These are phyloP conservation scores for Capreolus pygargus DNA, from an alignment of 2,113 vertebrate species.

Conservation along the genomic window DNA sequence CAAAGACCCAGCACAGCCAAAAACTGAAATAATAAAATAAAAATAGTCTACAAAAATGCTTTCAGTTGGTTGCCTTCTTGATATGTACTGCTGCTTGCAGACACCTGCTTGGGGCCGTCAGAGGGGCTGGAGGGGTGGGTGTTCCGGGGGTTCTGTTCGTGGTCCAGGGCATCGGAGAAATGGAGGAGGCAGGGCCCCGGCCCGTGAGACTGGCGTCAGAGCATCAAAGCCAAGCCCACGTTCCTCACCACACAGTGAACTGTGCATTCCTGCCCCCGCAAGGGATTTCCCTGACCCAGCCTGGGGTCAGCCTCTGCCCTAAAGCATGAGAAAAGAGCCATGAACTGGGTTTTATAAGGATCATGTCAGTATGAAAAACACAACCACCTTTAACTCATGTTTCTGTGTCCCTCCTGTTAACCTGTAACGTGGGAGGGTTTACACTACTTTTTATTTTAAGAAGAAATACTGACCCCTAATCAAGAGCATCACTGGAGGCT, in stretches of 20 bases:
- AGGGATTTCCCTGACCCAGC: conserved; percentile 5
- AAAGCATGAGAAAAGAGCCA: not conserved
- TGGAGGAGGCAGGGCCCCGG: not conserved
- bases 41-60: not conserved
- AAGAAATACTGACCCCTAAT: conserved; percentile 13
- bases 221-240: not conserved
- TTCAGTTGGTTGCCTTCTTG: not conserved
- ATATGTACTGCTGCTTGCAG: not conserved
- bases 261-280: conserved; percentile 1
- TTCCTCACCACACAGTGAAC: not conserved
- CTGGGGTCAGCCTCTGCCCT: conserved; percentile 31
- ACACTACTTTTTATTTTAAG: not conserved
- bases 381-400: not conserved
- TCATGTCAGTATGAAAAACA: not conserved
- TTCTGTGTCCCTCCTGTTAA: not conserved
- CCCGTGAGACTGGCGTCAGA: not conserved
- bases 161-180: not conserved
- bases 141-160: not conserved
- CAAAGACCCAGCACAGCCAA: not conserved
- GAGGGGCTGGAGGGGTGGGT: not conserved
- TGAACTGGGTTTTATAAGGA: conserved; percentile 22
- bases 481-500: not conserved
- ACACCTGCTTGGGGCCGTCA: not conserved
- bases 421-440: not conserved
- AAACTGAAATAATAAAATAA: fast-evolving